Base-by-base conservation (phyloP, 2,113 vertebrate species). In the Ageneiosus marmoratus region DNA sequence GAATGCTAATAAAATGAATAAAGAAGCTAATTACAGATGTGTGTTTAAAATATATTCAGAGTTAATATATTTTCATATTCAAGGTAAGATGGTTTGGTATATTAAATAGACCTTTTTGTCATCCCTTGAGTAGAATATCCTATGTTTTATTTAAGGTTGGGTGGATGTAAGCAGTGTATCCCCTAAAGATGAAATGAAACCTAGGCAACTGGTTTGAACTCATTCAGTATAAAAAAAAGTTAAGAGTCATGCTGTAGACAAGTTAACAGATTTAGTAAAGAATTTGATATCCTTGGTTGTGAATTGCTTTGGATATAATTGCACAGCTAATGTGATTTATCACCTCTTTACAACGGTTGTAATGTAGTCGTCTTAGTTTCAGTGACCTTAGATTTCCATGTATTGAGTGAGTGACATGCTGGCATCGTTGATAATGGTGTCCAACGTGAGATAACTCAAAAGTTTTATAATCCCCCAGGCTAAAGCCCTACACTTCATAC, bases 401-500 rank as follows among this genome's bases (percentile, higher is more conserved):
- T 48, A 73, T 78, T 65, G 62, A 78, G 73, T 62, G 73, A 55
- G 20, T 81, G 63, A 84, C 37, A 41, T 74, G 50, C 55, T 29
- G 51, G 48, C 44, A 80, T 80, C n/a, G 41, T 70, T 80, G 63
- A 69, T 67, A 67, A 48, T 77, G 85, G 79, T 80, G 77, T 85
- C 73, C 81, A 48, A 80, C 51, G 76, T 77, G 48, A 87, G 86
- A 83, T 79, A 83, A 70, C 76, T 85, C 51, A 84, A 27, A 46
- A 72, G 53, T 74, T 81, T 63, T 88, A 77, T 89, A 32, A 80
- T 84, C 87, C 48, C 86, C 2, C 86, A 99, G 98, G 87, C 87
- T 99, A 88, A 97, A 95, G 86, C 97, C 98, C 0, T 99, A 97
- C 89, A 98, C 97, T 2, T 97, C 97, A 1, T 98, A 98, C 90